phyloP scores from a whole-genome alignment of 2,113 vertebrate species.

The Percopsis transmontana region DNA sequence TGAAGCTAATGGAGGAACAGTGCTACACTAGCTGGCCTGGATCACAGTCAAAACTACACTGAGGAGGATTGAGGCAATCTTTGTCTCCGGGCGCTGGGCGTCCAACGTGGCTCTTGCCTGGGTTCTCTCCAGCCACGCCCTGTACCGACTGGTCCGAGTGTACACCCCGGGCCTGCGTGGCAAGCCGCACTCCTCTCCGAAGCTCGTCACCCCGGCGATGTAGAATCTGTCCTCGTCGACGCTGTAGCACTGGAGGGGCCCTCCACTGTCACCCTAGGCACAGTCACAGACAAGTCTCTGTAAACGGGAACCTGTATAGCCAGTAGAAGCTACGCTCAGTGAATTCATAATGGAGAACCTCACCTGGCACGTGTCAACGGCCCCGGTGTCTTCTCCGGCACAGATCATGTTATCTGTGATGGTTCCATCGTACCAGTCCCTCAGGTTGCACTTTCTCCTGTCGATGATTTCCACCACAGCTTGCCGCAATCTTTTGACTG shows the following conservation, averaged over 20 bases:
- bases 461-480: slow-evolving; percentile 64
- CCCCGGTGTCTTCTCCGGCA: slow-evolving; percentile 58
- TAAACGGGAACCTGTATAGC: not conserved
- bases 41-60: slow-evolving; percentile 24
- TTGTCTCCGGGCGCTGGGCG: not conserved
- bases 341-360: not conserved
- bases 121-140: slow-evolving; percentile 43
- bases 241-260: slow-evolving; percentile 81
- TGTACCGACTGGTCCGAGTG: slow-evolving; percentile 63
- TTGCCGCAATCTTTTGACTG: slow-evolving; percentile 51
- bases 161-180: slow-evolving; percentile 76
- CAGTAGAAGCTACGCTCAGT: not conserved
- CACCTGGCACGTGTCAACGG: slow-evolving; percentile 64
- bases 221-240: slow-evolving; percentile 63
- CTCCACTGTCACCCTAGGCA: slow-evolving; percentile 80
- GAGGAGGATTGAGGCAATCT: slow-evolving; percentile 33
- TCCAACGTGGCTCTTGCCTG: slow-evolving; percentile 23
- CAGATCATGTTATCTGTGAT: slow-evolving; percentile 69
- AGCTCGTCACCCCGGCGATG: slow-evolving; percentile 78
- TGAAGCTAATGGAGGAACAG: too few relatives aligned
- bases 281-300: not conserved
- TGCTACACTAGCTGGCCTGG: not conserved
- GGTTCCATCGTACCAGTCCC: slow-evolving; percentile 47
- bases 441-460: slow-evolving; percentile 54
- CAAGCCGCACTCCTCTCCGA: slow-evolving; percentile 73